Conservation (phyloP, 2,113 vertebrate species). For the Sphaerodactylus townsendi region DNA sequence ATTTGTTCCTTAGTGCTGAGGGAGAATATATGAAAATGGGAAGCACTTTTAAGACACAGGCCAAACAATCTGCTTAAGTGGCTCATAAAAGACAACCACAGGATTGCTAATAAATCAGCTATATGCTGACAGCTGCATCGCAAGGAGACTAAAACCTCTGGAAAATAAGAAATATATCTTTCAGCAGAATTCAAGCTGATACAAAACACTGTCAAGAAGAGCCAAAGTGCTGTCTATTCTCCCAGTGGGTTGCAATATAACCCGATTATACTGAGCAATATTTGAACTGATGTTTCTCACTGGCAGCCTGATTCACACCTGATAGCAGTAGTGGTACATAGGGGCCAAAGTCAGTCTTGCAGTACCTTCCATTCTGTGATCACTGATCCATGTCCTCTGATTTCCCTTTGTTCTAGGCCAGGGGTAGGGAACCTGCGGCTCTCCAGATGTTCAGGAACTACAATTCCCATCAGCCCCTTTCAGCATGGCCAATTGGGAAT, state of each 20-base stretch:
- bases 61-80: conserved; percentile 40
- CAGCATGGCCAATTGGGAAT: too few relatives aligned
- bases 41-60: neutral
- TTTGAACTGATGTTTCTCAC: neutral
- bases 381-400: accelerated
- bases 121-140: neutral
- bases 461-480: too few relatives aligned
- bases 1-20: neutral
- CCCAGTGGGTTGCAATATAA: neutral
- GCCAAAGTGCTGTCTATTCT: neutral
- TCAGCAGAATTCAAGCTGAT: neutral
- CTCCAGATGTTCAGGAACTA: too few relatives aligned
- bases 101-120: neutral
- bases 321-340: neutral
- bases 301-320: neutral
- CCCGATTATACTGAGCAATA: neutral
- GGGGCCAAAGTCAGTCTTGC: neutral
- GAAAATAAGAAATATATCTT: neutral
- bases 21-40: conserved; percentile 18
- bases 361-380: neutral
- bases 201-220: neutral
- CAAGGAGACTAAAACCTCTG: neutral
- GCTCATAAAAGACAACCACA: neutral
- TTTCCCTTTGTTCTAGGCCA: neutral
- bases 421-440: too few relatives aligned